phyloP scores from a whole-genome alignment of 2,113 vertebrate genomes.

The Dendropsophus ebraccatus region DNA sequence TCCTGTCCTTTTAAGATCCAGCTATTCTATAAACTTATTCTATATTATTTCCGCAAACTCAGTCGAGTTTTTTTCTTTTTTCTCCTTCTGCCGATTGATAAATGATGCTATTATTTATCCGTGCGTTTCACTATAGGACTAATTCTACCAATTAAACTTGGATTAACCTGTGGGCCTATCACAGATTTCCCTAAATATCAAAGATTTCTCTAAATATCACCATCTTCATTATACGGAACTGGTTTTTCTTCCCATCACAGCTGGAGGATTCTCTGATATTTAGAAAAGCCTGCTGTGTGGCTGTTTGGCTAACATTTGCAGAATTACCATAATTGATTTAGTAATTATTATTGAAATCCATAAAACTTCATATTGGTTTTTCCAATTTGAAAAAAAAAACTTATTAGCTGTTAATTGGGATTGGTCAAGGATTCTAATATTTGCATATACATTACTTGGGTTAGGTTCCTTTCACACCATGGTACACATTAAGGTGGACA shows the following conservation, averaged over 20 bases:
- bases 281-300: conserved; percentile 41
- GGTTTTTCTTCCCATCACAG: conserved; percentile 42
- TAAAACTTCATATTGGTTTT: neutral
- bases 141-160: conserved; percentile 52
- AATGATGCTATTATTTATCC: conserved; percentile 44
- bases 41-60: neutral
- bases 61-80: neutral
- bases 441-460: neutral
- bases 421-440: neutral
- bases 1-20: neutral
- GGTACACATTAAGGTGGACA: too few relatives aligned
- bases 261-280: conserved; percentile 54
- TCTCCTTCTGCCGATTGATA: neutral
- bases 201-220: conserved; percentile 57
- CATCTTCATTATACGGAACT: conserved; percentile 38
- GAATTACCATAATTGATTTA: conserved; percentile 48
- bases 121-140: neutral
- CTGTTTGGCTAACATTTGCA: conserved; percentile 52
- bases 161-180: conserved; percentile 50
- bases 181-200: conserved; percentile 56
- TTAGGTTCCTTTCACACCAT: too few relatives aligned
- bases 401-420: neutral
- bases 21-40: neutral
- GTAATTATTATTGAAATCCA: conserved; percentile 46
- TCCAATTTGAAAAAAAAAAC: neutral